Evolutionary conservation across 2,797 vertebrate species (phyloP), one percentile per base, ranked within the genome.

Genomic region (Fundulus diaphanus): DNA sequence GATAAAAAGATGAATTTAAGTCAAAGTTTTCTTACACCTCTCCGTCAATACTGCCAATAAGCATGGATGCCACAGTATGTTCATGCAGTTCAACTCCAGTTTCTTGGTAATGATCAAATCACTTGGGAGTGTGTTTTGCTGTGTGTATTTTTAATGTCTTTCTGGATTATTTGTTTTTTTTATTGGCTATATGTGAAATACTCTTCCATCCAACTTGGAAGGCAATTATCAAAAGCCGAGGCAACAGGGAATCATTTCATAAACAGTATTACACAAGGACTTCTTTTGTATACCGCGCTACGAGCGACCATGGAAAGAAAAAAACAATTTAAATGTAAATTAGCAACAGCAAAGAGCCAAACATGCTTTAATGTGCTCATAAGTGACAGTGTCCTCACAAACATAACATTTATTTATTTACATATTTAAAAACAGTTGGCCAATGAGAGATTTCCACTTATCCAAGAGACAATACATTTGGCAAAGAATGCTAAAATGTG

Each of bases 401-500:
- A 61, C 46, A 6, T 31, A 31, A 81, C 40, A 27, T 81, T 78
- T 70, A 31, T 11, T 46, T 0, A 18, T 8, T 68, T 68, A 15
- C 61, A 24, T 40, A 13, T 70, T n/a, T 31, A 29, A 68, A 52
- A 59, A 37, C 61, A 75, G 54, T 29, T 42, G 37, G 57, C 35
- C 48, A 37, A 27, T 69, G 22, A 73, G 73, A 79, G 68, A 52
- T 67, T n/a, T 63, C 16, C 27, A 69, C 52, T 81, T 75, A 71
- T 83, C 59, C 44, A 46, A 76, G 27, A 82, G 44, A 49, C 51
- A 22, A 89, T 88, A 81, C 80, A 72, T 61, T 12, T 35, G 56
- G 83, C 61, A 68, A 67, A 73, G 77, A 63, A 31, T 6, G 40
- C 15, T 74, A 49, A 68, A 82, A 81, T 79, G 65, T 68, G 42